Evolutionary conservation across 2,797 vertebrate genomes (phyloP).

Genomic region (Pterois miles): DNA sequence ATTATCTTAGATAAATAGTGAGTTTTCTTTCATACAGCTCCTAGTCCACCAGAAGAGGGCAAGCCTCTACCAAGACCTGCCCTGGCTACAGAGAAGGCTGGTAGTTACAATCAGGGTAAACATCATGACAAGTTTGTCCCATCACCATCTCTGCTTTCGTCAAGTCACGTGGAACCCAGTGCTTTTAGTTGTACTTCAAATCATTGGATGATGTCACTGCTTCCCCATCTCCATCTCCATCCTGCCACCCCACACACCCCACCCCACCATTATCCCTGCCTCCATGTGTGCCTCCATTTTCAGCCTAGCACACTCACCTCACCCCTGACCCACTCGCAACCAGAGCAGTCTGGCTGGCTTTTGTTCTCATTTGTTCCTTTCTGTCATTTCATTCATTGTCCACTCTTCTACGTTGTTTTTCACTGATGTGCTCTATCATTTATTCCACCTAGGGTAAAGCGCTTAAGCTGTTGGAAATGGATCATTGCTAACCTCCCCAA

Average conservation of each 20-base stretch:
- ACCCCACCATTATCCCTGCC: conserved; percentile 58
- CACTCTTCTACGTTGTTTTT: conserved; percentile 44
- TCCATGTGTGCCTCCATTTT: conserved; percentile 70
- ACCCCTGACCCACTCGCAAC: conserved; percentile 50
- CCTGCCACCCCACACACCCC: conserved; percentile 57
- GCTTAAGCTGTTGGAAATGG: conserved; percentile 20
- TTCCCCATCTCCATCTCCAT: conserved; percentile 76
- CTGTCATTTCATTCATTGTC: conserved; percentile 70
- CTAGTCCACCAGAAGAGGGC: conserved; percentile 79
- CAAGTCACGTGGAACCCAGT: conserved; percentile 65
- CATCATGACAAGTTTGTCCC: conserved; percentile 70
- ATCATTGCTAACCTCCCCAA: conserved; percentile 42
- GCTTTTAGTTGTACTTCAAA: conserved; percentile 70
- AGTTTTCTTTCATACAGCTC: conserved; percentile 83
- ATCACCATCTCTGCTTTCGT: conserved; percentile 76
- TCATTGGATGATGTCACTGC: conserved; percentile 70
- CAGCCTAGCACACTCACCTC: conserved; percentile 57
- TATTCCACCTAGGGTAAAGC: conserved; percentile 66
- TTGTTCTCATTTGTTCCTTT: conserved; percentile 44
- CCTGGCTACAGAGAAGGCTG: conserved; percentile 78
- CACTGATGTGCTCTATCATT: conserved; percentile 52
- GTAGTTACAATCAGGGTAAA: conserved; percentile 83
- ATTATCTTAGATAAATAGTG: conserved; percentile 67
- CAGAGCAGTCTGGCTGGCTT: conserved; percentile 54
- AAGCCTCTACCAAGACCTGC: conserved; percentile 80